phyloP scores from a whole-genome alignment of 92 coral and sea anemone genomes.

The Actinernus sp. region DNA sequence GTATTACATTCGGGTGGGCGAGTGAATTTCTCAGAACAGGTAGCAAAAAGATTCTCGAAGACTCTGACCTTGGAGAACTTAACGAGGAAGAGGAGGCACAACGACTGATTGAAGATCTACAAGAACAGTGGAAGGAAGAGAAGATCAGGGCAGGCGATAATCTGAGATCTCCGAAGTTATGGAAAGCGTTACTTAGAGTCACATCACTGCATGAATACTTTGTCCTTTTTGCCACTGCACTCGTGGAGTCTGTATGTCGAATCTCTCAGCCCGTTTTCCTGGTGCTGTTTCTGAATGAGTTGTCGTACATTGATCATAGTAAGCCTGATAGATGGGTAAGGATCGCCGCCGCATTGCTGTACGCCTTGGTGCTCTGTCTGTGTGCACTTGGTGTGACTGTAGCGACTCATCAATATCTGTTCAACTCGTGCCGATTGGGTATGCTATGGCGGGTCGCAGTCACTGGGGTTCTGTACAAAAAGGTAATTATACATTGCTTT shows the following conservation, averaged over 20 bases:
- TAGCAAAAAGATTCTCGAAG: background rate
- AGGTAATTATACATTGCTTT: too few relatives aligned
- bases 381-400: background rate
- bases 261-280: background rate
- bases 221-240: background rate
- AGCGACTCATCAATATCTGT: background rate
- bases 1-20: background rate
- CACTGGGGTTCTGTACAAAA: background rate
- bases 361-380: background rate
- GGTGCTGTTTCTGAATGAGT: background rate
- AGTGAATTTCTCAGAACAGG: background rate
- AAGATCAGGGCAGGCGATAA: background rate
- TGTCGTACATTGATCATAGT: background rate
- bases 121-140: background rate
- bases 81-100: background rate
- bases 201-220: background rate
- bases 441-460: slow-evolving; percentile 1
- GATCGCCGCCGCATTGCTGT: background rate
- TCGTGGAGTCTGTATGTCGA: background rate
- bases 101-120: background rate
- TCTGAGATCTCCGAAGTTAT: background rate
- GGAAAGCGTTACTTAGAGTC: background rate
- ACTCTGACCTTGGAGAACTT: background rate
- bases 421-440: background rate
- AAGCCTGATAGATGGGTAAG: background rate